Conservation (phyloP, 2,113 vertebrate species). For the Chiloscyllium plagiosum region DNA sequence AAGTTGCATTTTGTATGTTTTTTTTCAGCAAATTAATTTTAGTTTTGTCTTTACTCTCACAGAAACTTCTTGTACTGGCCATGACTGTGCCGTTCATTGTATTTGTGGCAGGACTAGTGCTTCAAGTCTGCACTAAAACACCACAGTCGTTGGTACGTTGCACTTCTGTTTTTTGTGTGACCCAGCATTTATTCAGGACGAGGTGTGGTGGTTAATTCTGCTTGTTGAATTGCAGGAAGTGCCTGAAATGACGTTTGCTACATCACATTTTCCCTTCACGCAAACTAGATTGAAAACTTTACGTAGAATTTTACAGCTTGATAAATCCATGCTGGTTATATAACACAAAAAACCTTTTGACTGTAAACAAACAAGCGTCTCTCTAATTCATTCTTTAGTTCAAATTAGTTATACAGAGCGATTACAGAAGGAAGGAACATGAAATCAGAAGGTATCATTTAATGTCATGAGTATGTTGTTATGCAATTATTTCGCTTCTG, state of each 20-base stretch:
- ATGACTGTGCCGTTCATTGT: background rate
- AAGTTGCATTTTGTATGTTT: background rate
- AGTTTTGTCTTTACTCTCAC: background rate
- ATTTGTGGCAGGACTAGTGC: background rate
- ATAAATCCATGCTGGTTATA: background rate
- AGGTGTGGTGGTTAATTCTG: background rate
- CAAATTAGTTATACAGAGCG: background rate
- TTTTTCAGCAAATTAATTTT: background rate
- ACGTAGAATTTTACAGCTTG: background rate
- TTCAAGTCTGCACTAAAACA: background rate
- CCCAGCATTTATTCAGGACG: background rate
- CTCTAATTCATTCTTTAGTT: background rate
- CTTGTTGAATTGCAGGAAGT: conserved; percentile 8
- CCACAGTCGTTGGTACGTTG: conserved; percentile 21
- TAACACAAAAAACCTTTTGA: background rate
- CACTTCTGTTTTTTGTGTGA: background rate
- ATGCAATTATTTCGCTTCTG: background rate
- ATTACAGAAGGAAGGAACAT: background rate
- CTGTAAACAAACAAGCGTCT: background rate
- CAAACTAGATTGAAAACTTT: background rate
- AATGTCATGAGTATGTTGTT: background rate
- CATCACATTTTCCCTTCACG: background rate
- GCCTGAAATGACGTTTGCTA: background rate
- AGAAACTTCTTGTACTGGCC: background rate
- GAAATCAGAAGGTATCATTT: background rate